A percentile compares a stretch with the other conserved stretches of the same genome.
phyloP scores from a whole-genome alignment of 2,797 vertebrate genomes.

The Gallinago stenura region DNA sequence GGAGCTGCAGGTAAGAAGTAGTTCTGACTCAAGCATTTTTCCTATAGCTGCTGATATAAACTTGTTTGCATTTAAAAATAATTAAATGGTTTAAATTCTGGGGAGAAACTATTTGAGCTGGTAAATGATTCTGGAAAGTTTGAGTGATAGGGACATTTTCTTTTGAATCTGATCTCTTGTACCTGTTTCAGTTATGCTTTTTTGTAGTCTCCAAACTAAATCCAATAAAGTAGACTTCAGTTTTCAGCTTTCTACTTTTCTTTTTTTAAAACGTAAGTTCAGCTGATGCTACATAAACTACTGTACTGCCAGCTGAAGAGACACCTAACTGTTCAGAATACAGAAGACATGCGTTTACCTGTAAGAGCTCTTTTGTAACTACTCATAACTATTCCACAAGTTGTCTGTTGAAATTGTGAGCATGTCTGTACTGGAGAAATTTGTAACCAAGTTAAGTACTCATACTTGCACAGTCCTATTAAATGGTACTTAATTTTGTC shows the following conservation, averaged over 20 bases:
- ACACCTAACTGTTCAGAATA: neutral
- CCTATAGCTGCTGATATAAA: neutral
- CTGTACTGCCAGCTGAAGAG: neutral
- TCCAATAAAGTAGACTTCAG: neutral
- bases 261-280: neutral
- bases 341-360: neutral
- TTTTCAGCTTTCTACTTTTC: neutral
- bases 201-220: neutral
- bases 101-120: neutral
- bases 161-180: neutral
- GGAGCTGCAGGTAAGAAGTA: slow-evolving; percentile 91
- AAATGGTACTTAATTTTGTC: neutral
- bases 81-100: neutral
- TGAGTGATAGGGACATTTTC: neutral
- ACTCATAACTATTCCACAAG: neutral
- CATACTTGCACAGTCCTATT: neutral
- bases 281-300: neutral
- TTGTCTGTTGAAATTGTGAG: neutral
- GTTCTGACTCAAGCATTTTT: neutral
- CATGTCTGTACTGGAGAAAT: neutral
- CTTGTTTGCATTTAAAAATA: neutral
- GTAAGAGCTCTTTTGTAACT: neutral
- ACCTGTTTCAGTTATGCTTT: accelerated
- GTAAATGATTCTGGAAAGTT: neutral
- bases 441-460: neutral